phyloP scores from a whole-genome alignment of 2,113 vertebrate genomes.

The Nestor notabilis region DNA sequence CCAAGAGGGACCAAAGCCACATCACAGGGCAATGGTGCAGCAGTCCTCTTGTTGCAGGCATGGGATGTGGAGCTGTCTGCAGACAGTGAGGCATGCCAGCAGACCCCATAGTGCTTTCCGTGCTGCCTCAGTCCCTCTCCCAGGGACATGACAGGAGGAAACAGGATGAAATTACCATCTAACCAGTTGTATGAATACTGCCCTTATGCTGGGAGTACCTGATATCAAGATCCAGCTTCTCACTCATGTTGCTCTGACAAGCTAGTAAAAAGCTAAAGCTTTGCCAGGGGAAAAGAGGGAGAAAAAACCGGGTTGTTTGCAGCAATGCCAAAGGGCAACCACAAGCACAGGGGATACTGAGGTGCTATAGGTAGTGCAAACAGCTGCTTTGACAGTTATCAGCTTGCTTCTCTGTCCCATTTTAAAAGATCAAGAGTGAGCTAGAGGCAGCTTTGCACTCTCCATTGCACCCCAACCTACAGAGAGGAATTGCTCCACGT shows the following conservation, averaged over 20 bases:
- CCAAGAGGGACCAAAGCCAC: background rate
- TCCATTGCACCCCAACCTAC: background rate
- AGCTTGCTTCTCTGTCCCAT: background rate
- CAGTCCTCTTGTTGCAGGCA: background rate
- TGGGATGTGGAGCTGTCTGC: background rate
- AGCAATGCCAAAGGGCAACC: background rate
- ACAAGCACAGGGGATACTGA: background rate
- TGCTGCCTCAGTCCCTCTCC: background rate
- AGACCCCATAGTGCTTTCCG: background rate
- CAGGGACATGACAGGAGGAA: background rate
- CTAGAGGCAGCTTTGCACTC: background rate
- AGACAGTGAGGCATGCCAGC: fast-evolving
- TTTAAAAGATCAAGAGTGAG: background rate
- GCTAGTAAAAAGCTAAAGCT: background rate
- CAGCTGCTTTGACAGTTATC: background rate
- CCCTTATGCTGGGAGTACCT: background rate
- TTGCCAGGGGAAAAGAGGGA: background rate
- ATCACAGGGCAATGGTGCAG: fast-evolving
- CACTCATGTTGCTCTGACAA: background rate
- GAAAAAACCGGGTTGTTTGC: background rate
- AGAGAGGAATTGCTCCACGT: fast-evolving
- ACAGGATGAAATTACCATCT: background rate
- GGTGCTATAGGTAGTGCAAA: background rate
- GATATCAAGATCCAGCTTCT: background rate
- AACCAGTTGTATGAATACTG: background rate